Evolutionary conservation across 2,797 vertebrate species (phyloP), one percentile per base, ranked within the genome.

Genomic region (Coreius guichenoti): DNA sequence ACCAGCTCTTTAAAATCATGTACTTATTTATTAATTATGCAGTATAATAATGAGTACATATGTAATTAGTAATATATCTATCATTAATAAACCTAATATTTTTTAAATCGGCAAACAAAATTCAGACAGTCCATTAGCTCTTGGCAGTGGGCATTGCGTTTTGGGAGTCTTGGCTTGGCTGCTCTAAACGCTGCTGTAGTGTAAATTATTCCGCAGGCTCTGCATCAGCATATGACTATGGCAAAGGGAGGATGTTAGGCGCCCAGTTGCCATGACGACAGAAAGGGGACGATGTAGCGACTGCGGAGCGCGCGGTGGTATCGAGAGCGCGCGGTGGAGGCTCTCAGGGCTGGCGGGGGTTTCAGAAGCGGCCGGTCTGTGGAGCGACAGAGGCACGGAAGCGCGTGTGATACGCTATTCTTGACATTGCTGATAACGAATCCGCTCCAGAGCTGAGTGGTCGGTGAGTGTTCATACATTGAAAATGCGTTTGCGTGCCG

Each of bases 251-350:
- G 96, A 97, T 97, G 97, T 96, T 97, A 96, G 95, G 81, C 95
- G 93, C 94, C 95, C 91, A 94, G 98, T 99, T 98, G 96, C 97
- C 91, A 98, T 97, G 97, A 94, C 95, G 95, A 99, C 97, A 92
- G 93, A 95, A 95, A 94, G 92, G 92, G 90, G 86, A 89, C 83
- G 74, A 87, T 91, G 82, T 86, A 85, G 72, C 82, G 68, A 45
- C 75, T 69, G 80, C 61, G 84, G 86, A 79, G 81, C 83, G 87
- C 88, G 86, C 86, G 29, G 51, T 9, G 65, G 73, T 21, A 29
- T 78, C 86, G 89, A 54, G 87, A 87, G 86, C 89, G 89, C 85
- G 89, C 87, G 36, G 19, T 26, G 23, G 61, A 47, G 36, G 39
- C 61, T 79, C 82, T 84, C 86, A 74, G 86, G 81, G 73, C 87